Percentiles rank a stretch among this genome's conserved stretches.
Evolutionary conservation across 1,140 invertebrate species (phyloP).

Genomic region (Cyclina sinensis): DNA sequence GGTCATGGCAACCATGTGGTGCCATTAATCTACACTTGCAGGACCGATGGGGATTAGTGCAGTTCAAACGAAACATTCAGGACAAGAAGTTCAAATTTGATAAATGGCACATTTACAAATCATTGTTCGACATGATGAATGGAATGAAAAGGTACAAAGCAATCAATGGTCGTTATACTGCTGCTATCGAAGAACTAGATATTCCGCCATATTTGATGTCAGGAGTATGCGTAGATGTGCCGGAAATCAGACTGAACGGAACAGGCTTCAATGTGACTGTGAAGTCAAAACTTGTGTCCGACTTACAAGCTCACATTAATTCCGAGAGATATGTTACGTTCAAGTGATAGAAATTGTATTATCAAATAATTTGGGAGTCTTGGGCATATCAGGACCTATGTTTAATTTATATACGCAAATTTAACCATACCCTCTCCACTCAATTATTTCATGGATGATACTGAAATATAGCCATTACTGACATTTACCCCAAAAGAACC

Average conservation of each 20-base stretch:
- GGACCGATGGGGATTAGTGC: conserved; percentile 49
- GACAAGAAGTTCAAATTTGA: conserved; percentile 38
- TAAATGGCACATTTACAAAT: conserved; percentile 41
- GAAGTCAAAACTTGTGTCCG: conserved; percentile 2
- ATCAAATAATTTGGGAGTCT: no score
- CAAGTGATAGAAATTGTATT: no score
- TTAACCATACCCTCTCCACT: no score
- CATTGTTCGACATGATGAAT: conserved; percentile 35
- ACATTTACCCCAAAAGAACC: no score
- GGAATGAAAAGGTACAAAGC: conserved; percentile 27
- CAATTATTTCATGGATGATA: no score
- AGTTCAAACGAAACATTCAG: background rate
- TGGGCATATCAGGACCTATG: no score
- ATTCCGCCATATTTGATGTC: conserved; percentile 49
- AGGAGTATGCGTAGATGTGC: conserved; percentile 15
- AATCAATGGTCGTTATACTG: background rate
- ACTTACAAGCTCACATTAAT: background rate
- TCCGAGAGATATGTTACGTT: conserved; percentile 42
- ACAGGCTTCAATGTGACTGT: conserved; percentile 31
- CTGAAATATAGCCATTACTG: no score
- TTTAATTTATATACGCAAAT: no score
- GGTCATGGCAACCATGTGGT: conserved; percentile 49
- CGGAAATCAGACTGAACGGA: background rate
- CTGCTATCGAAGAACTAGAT: conserved; percentile 28
- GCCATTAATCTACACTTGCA: conserved; percentile 44